Conservation (phyloP, 2,888 invertebrate species). For the Morinoia aosen region DNA sequence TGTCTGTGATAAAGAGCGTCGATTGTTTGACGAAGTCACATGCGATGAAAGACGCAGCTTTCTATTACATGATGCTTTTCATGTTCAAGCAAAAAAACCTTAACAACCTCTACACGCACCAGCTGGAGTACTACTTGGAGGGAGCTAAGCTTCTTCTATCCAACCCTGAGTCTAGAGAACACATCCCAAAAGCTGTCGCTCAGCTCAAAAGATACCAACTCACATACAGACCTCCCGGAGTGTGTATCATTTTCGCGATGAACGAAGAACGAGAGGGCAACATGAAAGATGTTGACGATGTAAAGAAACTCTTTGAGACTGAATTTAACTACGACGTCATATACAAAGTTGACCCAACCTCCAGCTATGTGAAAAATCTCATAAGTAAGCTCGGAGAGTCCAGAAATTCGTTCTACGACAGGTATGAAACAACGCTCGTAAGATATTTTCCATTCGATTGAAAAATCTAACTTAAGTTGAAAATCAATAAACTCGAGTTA, state of each 20-base stretch:
- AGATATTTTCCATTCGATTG: background rate
- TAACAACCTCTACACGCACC: constrained; percentile 63
- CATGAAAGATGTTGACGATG: constrained; percentile 56
- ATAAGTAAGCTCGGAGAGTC: constrained; percentile 60
- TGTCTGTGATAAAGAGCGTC: background rate
- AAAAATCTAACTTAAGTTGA: background rate
- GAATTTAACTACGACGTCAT: constrained; percentile 61
- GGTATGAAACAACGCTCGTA: constrained; percentile 44
- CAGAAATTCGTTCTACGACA: constrained; percentile 66
- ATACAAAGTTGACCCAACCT: constrained; percentile 57
- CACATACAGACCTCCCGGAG: constrained; percentile 60
- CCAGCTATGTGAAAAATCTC: constrained; percentile 58
- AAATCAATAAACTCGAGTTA: background rate
- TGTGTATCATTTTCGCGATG: constrained; percentile 66
- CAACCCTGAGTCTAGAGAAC: background rate
- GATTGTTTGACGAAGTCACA: background rate
- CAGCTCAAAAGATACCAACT: constrained; percentile 58
- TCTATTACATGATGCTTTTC: constrained; percentile 60
- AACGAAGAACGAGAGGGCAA: constrained; percentile 53
- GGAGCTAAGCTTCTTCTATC: background rate
- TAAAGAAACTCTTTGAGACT: constrained; percentile 63
- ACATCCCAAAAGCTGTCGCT: background rate
- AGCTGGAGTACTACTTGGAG: constrained; percentile 43
- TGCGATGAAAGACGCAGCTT: constrained; percentile 65
- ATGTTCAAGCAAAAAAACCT: constrained; percentile 58